phyloP scores from a whole-genome alignment of 2,797 vertebrate genomes.

The Antrozous pallidus region DNA sequence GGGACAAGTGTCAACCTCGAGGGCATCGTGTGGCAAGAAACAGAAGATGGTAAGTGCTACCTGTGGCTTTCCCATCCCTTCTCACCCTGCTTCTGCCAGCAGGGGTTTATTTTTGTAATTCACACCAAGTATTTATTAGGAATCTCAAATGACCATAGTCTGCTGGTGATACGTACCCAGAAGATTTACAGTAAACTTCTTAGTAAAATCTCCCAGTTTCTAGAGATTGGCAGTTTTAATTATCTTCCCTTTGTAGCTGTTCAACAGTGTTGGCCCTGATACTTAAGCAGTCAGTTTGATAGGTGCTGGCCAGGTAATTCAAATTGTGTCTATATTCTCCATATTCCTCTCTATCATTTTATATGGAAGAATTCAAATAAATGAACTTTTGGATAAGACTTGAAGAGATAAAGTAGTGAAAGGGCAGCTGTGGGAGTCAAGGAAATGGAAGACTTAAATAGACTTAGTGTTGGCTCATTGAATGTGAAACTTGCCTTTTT shows the following conservation, averaged over 20 bases:
- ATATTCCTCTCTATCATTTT: background rate
- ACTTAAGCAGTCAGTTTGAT: background rate
- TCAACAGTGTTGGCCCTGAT: background rate
- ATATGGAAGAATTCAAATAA: slow-evolving; percentile 17
- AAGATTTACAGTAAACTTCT: background rate
- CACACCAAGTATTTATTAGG: background rate
- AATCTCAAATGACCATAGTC: background rate
- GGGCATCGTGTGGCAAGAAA: slow-evolving; percentile 99
- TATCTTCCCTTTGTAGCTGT: background rate
- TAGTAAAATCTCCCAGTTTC: background rate
- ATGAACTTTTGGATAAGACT: slow-evolving; percentile 6
- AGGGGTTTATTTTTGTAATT: background rate
- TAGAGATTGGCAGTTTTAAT: background rate
- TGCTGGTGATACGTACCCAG: background rate
- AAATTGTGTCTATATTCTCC: background rate
- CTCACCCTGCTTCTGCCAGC: background rate
- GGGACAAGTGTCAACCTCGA: slow-evolving; percentile 99
- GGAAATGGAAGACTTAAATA: slow-evolving; percentile 3
- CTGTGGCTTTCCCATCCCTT: background rate
- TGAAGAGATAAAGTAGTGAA: slow-evolving; percentile 42
- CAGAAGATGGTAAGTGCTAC: slow-evolving; percentile 93
- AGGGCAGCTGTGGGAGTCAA: background rate
- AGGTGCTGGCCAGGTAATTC: background rate
- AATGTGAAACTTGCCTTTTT: slow-evolving; percentile 2
- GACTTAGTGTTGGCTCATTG: slow-evolving; percentile 8